Evolutionary conservation across 2,797 vertebrate genomes (phyloP).

Genomic region (Danio aesculapii): DNA sequence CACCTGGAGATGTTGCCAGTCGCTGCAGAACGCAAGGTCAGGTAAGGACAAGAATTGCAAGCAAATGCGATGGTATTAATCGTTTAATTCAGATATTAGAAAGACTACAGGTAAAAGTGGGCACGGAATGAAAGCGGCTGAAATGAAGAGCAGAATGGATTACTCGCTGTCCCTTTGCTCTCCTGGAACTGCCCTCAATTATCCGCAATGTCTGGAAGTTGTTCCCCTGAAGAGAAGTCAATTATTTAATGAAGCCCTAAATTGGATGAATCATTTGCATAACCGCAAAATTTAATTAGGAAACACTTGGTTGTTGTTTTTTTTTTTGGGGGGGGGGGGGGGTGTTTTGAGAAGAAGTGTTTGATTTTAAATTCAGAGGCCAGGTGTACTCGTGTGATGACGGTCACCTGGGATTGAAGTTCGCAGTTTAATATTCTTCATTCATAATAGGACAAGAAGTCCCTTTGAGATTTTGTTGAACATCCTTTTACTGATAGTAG

Average conservation of each 20-base stretch:
- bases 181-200: conserved; percentile 47
- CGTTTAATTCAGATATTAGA: neutral
- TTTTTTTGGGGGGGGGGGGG: neutral
- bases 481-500: no score
- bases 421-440: neutral
- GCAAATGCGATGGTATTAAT: neutral
- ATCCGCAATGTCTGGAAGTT: conserved; percentile 45
- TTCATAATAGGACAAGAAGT: neutral
- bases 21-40: conserved; percentile 14
- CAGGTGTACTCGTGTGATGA: conserved; percentile 4
- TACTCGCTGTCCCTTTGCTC: conserved; percentile 9
- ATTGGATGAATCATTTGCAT: conserved; percentile 57
- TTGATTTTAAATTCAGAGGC: conserved; percentile 18
- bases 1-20: conserved; percentile 14
- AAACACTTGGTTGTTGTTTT: conserved; percentile 44
- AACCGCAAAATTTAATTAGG: conserved; percentile 56
- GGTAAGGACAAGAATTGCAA: conserved; percentile 13
- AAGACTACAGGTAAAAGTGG: conserved; percentile 3
- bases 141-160: conserved; percentile 39
- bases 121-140: conserved; percentile 32
- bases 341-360: conserved; percentile 21
- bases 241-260: conserved; percentile 55
- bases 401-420: neutral
- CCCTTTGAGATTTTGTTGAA: no score
- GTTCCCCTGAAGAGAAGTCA: conserved; percentile 48